These are phyloP conservation scores for Spinibarbus caldwelli DNA, from an alignment of 2,797 vertebrate species.

Conservation along the genomic window DNA sequence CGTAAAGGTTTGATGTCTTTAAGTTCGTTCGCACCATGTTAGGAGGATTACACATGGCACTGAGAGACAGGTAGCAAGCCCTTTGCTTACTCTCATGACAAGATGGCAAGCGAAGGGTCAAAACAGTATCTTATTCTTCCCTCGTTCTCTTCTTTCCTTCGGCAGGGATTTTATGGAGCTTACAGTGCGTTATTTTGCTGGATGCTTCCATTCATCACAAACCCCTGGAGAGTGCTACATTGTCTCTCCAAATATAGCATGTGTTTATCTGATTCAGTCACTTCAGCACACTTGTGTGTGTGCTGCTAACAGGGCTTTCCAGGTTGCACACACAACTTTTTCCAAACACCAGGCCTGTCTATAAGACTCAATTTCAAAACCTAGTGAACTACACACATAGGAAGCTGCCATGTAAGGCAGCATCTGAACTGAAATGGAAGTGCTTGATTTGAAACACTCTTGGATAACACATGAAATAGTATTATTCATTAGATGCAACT, in stretches of 20 bases:
- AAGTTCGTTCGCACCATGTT: slow-evolving; percentile 69
- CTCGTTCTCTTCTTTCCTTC: slow-evolving; percentile 63
- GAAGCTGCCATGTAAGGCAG: background rate
- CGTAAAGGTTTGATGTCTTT: slow-evolving; percentile 67
- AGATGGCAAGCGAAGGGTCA: slow-evolving; percentile 56
- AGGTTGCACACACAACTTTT: slow-evolving; percentile 13
- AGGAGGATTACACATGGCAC: slow-evolving; percentile 72
- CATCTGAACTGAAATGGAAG: background rate
- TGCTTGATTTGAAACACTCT: background rate
- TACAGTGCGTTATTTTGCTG: slow-evolving; percentile 68
- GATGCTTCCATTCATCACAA: slow-evolving; percentile 68
- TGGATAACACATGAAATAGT: background rate
- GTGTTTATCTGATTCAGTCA: slow-evolving; percentile 69
- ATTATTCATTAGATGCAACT: background rate
- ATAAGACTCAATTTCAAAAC: background rate
- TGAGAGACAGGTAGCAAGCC: slow-evolving; percentile 56
- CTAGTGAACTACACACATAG: background rate
- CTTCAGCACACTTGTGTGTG: slow-evolving; percentile 9
- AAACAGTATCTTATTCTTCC: background rate
- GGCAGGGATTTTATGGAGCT: slow-evolving; percentile 75
- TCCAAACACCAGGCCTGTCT: slow-evolving; percentile 12
- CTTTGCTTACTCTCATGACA: slow-evolving; percentile 68
- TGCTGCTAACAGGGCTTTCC: slow-evolving; percentile 13
- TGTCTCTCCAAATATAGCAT: slow-evolving; percentile 74
- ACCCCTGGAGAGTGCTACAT: slow-evolving; percentile 65